phyloP scores from a whole-genome alignment of 1,140 invertebrate species.

The Tetranychus cinnabarinus region DNA sequence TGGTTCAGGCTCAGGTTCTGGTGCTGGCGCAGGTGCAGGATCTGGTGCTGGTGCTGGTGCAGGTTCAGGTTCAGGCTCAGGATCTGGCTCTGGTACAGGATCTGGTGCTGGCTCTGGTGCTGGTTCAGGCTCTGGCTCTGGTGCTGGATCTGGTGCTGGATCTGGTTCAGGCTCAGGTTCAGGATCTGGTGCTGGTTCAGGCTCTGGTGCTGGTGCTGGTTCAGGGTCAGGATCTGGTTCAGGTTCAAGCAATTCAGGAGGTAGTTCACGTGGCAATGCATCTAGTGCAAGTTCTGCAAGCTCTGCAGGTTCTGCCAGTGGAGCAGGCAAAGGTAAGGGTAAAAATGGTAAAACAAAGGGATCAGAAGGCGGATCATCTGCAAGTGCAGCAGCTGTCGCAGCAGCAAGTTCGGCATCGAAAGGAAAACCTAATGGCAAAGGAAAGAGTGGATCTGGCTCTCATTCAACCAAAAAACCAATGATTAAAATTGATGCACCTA shows the following conservation, averaged over 20 bases:
- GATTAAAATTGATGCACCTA: too few species aligned
- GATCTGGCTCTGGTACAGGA: slow-evolving; percentile 7
- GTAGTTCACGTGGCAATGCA: too few species aligned
- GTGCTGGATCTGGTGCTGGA: background rate
- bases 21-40: background rate
- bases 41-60: background rate
- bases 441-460: too few species aligned
- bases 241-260: background rate
- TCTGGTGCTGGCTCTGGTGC: slow-evolving; percentile 4
- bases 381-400: too few species aligned
- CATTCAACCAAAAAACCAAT: too few species aligned
- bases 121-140: background rate
- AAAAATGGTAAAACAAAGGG: too few species aligned
- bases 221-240: background rate
- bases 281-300: too few species aligned
- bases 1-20: slow-evolving; percentile 6
- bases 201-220: background rate
- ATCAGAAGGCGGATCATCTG: too few species aligned
- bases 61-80: slow-evolving; percentile 5
- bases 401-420: too few species aligned
- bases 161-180: slow-evolving; percentile 3
- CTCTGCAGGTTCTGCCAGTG: too few species aligned
- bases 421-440: too few species aligned
- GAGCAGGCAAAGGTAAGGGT: too few species aligned
- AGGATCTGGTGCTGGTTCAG: background rate